These are phyloP conservation scores for Ferdinandea cuprea DNA, from an alignment of 2,888 invertebrate genomes.

Conservation along the genomic window DNA sequence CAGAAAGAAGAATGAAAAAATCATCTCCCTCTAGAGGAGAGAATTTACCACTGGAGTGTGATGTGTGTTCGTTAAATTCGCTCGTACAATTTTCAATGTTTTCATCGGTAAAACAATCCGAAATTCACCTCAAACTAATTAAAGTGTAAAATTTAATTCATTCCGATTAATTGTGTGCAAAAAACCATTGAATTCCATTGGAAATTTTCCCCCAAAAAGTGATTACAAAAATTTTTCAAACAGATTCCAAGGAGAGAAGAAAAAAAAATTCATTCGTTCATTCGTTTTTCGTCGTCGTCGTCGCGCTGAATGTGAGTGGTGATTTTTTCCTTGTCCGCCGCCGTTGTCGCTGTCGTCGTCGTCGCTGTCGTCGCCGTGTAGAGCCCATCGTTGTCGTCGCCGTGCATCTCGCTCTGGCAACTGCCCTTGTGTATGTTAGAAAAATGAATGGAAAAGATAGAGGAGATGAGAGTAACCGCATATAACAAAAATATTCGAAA, in stretches of 20 bases:
- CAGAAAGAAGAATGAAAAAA: slow-evolving; percentile 42
- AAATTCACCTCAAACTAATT: slow-evolving; percentile 35
- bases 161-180: slow-evolving; percentile 48
- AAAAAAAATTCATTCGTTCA: slow-evolving; percentile 48
- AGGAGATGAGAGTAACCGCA: slow-evolving; percentile 64
- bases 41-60: slow-evolving; percentile 76
- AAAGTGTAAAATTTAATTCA: slow-evolving; percentile 58
- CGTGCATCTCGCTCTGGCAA: slow-evolving; percentile 39
- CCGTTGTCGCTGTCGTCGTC: slow-evolving; percentile 49
- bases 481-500: slow-evolving; percentile 73
- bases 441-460: slow-evolving; percentile 55
- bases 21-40: slow-evolving; percentile 75
- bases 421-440: slow-evolving; percentile 28
- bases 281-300: slow-evolving; percentile 38
- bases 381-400: slow-evolving; percentile 13
- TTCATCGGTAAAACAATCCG: slow-evolving; percentile 74
- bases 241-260: slow-evolving; percentile 54
- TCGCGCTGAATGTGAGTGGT: slow-evolving; percentile 53
- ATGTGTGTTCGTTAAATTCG: slow-evolving; percentile 77
- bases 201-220: slow-evolving; percentile 47
- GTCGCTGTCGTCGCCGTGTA: too few relatives aligned
- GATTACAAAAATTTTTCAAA: slow-evolving; percentile 59
- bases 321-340: slow-evolving; percentile 58
- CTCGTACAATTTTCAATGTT: slow-evolving; percentile 76
- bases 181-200: slow-evolving; percentile 60